Evolutionary conservation across 2,797 vertebrate genomes (phyloP), one percentile per base, ranked within the genome.

Genomic region (Aldrovandia affinis): DNA sequence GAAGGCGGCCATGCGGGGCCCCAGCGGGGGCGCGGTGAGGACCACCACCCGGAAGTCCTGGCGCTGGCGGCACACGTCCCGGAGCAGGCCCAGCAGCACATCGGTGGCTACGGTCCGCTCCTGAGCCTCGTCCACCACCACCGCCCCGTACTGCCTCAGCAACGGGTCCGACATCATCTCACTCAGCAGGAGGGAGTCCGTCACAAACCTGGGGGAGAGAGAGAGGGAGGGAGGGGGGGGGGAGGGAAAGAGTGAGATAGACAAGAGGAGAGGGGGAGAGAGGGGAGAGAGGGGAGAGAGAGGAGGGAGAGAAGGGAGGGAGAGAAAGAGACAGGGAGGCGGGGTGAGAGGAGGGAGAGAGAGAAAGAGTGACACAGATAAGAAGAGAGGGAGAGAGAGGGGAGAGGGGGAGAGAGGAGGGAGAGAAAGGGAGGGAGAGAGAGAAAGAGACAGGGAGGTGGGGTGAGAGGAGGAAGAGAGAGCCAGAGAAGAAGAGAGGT

Each of bases 71-170:
- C 95, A 95, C 77, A 98, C 95, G 0, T 97, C 97, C 44, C 96
- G 96, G 59, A 99, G 94, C 86, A 99, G 92, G 8, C 98, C 98
- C 86, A 99, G 93, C 20, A 99, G 95, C 7, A 96, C 95, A 2
- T 99, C 98, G 0, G 96, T 97, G 88, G 97, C 90, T 79, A 99
- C 94, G 0, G 98, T 98, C 2, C 97, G 96, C 89, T 98, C 97
- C 93, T 99, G 98, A 0, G 89, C 93, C 93, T 99, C 98, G 0
- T 99, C 98, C 92, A 98, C 82, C 61, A 99, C 94, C 88, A 99
- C 93, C 3, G 98, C 90, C 0, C 95, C 93, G 0, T 97, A 97
- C 91, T 95, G 94, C 80, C 95, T 96, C 83, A 97, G 92, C 89
- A 97, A 94, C 0, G 96, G 96, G 86, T 97, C 96, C 0, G 97